A percentile compares a stretch with the other conserved stretches of the same genome.
These are phyloP conservation scores for Heliangelus exortis DNA, from an alignment of 2,797 vertebrate genomes.

Conservation along the genomic window DNA sequence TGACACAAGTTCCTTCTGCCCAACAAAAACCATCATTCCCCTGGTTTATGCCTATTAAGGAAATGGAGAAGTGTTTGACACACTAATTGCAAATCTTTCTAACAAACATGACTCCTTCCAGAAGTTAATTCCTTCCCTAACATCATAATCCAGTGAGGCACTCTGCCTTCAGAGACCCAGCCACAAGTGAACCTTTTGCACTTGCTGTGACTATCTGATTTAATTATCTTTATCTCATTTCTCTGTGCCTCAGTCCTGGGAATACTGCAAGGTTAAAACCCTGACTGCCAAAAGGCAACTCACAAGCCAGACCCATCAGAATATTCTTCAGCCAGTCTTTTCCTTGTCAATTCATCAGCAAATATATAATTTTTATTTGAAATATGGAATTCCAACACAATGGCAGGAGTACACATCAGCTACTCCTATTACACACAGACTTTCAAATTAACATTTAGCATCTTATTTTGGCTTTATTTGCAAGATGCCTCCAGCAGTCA, in stretches of 20 bases:
- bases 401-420: background rate
- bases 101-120: background rate
- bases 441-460: background rate
- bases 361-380: background rate
- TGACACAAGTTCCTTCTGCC: background rate
- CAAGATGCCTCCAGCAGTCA: background rate
- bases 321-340: background rate
- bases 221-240: background rate
- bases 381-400: no score
- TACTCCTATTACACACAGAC: background rate
- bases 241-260: background rate
- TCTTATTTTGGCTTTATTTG: background rate
- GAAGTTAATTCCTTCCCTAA: background rate
- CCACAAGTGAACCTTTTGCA: background rate
- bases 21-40: background rate
- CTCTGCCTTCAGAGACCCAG: background rate
- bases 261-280: background rate
- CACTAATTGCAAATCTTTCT: background rate
- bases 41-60: slow-evolving; percentile 5
- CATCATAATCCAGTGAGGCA: background rate
- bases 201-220: background rate
- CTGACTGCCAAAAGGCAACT: background rate
- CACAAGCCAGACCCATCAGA: background rate
- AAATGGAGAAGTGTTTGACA: background rate
- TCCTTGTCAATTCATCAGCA: background rate